Conservation (phyloP, 2,797 vertebrate genomes). For the Acanthis flammea region DNA sequence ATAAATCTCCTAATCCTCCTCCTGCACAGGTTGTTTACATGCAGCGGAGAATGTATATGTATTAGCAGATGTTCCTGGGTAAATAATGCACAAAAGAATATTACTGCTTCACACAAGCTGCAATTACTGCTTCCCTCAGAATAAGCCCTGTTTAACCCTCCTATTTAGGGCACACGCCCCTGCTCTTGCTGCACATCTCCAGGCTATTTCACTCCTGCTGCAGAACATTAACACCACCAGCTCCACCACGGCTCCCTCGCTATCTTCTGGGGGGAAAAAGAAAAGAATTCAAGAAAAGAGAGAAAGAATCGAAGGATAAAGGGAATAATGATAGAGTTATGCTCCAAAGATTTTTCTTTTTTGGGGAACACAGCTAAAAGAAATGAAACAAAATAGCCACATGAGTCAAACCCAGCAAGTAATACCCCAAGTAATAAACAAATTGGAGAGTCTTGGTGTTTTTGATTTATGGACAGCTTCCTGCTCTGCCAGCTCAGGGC, state of each 20-base stretch:
- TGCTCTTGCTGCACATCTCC: slow-evolving; percentile 2
- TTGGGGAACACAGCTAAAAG: background rate
- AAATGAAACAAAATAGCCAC: background rate
- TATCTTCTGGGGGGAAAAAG: background rate
- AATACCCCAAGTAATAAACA: slow-evolving; percentile 10
- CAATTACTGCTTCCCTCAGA: slow-evolving; percentile 44
- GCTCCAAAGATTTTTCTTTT: background rate
- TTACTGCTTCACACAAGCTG: slow-evolving; percentile 27
- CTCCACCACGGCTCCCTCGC: background rate
- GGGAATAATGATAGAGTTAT: background rate
- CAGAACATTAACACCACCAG: slow-evolving; percentile 50
- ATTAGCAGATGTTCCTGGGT: slow-evolving; percentile 72
- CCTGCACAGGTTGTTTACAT: slow-evolving; percentile 69
- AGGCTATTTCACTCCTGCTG: slow-evolving; percentile 49
- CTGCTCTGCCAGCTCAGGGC: background rate
- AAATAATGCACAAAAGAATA: slow-evolving; percentile 68
- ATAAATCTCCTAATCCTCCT: slow-evolving; percentile 60
- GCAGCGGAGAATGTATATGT: slow-evolving; percentile 61
- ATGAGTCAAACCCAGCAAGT: background rate
- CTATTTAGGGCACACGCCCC: slow-evolving; percentile 22
- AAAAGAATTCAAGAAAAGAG: background rate
- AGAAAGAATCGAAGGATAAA: background rate
- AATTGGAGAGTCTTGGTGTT: background rate
- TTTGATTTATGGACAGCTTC: slow-evolving; percentile 36
- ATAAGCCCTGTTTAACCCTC: slow-evolving; percentile 60